Conservation (phyloP, 2,888 invertebrate species). For the Disparrhopalites patrizii region DNA sequence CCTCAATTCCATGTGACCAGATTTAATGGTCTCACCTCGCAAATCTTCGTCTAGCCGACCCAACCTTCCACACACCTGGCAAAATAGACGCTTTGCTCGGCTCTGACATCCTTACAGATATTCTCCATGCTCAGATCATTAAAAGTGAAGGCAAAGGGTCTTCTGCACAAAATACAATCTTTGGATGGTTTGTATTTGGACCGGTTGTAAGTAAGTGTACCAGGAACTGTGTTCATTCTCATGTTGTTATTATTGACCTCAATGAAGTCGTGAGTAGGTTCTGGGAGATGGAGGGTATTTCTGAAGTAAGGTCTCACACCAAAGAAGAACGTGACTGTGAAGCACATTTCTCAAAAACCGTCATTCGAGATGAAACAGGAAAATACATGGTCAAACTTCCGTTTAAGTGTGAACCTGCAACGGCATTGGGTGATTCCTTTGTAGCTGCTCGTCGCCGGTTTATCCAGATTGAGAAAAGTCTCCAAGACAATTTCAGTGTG, state of each 20-base stretch:
- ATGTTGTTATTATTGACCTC: neutral
- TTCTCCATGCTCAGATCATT: neutral
- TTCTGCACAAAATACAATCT: neutral
- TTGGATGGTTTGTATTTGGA: conserved; percentile 10
- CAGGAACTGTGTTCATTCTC: neutral
- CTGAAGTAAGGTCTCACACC: neutral
- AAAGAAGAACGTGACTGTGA: neutral
- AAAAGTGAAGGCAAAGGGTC: neutral
- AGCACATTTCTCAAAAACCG: neutral
- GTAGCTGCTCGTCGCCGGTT: neutral
- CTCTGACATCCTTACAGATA: neutral
- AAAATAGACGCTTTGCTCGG: conserved; percentile 18
- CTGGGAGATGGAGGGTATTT: conserved; percentile 2
- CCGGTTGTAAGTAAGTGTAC: neutral
- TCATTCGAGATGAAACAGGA: neutral
- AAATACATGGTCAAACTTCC: neutral
- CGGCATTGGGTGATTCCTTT: neutral
- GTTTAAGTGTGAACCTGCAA: neutral
- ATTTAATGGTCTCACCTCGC: neutral
- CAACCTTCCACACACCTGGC: conserved; percentile 12
- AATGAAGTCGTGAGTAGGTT: neutral
- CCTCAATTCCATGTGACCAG: neutral
- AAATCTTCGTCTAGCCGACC: conserved; percentile 14
- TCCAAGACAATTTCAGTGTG: neutral
- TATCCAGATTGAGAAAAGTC: neutral